phyloP scores from a whole-genome alignment of 2,113 vertebrate species.

The Phasianus colchicus region DNA sequence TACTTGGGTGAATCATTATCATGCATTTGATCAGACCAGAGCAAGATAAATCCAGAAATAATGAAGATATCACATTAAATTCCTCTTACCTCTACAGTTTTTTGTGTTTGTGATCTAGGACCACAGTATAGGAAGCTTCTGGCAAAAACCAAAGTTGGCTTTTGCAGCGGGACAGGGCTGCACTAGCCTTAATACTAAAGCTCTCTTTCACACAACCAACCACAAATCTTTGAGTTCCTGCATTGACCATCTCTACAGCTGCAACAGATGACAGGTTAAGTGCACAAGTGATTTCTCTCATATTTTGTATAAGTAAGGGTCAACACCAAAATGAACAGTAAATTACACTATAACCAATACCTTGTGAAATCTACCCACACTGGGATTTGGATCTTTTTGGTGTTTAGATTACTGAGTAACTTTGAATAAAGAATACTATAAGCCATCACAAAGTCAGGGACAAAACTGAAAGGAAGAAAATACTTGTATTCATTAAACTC shows the following conservation, averaged over 20 bases:
- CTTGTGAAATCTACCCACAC: neutral
- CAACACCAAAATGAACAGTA: neutral
- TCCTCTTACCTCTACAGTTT: neutral
- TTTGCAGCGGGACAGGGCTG: neutral
- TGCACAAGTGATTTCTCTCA: neutral
- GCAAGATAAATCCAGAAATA: neutral
- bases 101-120: neutral
- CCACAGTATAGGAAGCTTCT: neutral
- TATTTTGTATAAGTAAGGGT: neutral
- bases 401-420: neutral
- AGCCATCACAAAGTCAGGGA: neutral
- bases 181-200: neutral
- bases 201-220: neutral
- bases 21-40: neutral
- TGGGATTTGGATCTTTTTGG: neutral
- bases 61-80: neutral
- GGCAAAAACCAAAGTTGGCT: neutral
- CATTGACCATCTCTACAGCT: neutral
- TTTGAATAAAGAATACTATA: neutral
- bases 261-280: neutral
- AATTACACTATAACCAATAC: neutral
- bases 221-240: neutral
- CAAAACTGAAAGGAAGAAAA: neutral
- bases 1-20: fast-evolving
- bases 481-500: neutral